These are phyloP conservation scores for Drosophila watanabei DNA, from an alignment of 1,140 invertebrate genomes.

Conservation along the genomic window DNA sequence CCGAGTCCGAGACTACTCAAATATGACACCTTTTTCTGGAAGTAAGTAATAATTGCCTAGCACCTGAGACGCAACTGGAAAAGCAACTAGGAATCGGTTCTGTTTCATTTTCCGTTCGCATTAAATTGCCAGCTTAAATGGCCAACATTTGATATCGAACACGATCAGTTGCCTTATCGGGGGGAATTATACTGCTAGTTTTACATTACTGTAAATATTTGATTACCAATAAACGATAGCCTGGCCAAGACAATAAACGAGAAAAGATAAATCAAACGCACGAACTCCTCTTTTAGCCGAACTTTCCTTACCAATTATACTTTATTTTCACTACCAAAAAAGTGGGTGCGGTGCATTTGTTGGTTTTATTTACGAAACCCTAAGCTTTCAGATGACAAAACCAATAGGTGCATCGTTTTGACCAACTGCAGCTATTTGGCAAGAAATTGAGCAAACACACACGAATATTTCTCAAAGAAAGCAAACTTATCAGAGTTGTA, in stretches of 20 bases:
- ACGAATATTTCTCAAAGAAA: conserved; percentile 62
- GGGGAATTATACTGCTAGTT: conserved; percentile 21
- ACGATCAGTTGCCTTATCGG: conserved; percentile 20
- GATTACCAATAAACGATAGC: conserved; percentile 7
- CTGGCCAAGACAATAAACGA: conserved; percentile 22
- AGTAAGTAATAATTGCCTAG: conserved; percentile 47
- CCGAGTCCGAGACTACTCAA: conserved; percentile 40
- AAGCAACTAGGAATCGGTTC: neutral
- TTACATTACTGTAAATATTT: conserved; percentile 52
- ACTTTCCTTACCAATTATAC: conserved; percentile 47
- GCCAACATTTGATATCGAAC: conserved; percentile 29
- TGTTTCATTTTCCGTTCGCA: conserved; percentile 15
- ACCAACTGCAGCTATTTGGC: conserved; percentile 68
- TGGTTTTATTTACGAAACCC: conserved; percentile 61
- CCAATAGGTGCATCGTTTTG: conserved; percentile 52
- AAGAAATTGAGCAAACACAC: conserved; percentile 60
- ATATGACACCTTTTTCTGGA: conserved; percentile 58
- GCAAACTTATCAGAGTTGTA: conserved; percentile 36
- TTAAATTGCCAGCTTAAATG: conserved; percentile 41
- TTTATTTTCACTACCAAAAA: conserved; percentile 11
- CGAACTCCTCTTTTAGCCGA: conserved; percentile 14
- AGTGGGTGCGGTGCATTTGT: conserved; percentile 72
- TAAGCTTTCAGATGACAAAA: conserved; percentile 32
- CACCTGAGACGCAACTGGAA: conserved; percentile 36
- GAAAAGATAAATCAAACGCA: conserved; percentile 45